phyloP scores from a whole-genome alignment of 2,113 vertebrate species.

The Rhinolophus sinicus region DNA sequence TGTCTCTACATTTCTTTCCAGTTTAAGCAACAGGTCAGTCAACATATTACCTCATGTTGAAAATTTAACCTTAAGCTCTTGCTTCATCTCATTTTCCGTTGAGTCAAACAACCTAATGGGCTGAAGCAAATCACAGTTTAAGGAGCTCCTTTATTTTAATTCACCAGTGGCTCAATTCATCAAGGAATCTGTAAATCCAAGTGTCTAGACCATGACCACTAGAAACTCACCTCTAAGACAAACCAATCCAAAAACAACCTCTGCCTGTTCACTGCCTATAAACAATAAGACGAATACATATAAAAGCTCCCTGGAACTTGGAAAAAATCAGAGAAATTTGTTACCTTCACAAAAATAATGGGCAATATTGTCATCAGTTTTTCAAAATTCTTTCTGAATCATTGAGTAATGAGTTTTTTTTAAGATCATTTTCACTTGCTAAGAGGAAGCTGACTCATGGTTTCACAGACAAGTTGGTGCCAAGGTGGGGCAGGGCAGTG shows the following conservation, averaged over 20 bases:
- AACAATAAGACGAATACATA: background rate
- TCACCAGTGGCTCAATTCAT: background rate
- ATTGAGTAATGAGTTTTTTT: slow-evolving; percentile 30
- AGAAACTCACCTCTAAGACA: background rate
- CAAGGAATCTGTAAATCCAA: background rate
- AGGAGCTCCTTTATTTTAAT: background rate
- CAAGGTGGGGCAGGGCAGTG: background rate
- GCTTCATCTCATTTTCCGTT: slow-evolving; percentile 11
- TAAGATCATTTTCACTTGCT: slow-evolving; percentile 50
- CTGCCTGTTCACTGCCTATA: background rate
- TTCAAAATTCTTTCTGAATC: background rate
- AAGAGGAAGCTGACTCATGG: slow-evolving; percentile 15
- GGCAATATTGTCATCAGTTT: background rate
- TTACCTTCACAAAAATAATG: slow-evolving; percentile 43
- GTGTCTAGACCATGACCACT: background rate
- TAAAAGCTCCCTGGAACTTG: background rate
- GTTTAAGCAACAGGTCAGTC: background rate
- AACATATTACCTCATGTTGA: background rate
- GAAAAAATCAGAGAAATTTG: background rate
- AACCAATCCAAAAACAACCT: background rate
- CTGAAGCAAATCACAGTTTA: slow-evolving; percentile 2
- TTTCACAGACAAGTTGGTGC: slow-evolving; percentile 28
- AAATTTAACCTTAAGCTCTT: background rate
- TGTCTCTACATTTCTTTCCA: background rate
- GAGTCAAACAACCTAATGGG: background rate